A percentile compares a stretch with the other conserved stretches of the same genome.
Conservation (phyloP, 2,113 vertebrate genomes). For the Ibidorhyncha struthersii region DNA sequence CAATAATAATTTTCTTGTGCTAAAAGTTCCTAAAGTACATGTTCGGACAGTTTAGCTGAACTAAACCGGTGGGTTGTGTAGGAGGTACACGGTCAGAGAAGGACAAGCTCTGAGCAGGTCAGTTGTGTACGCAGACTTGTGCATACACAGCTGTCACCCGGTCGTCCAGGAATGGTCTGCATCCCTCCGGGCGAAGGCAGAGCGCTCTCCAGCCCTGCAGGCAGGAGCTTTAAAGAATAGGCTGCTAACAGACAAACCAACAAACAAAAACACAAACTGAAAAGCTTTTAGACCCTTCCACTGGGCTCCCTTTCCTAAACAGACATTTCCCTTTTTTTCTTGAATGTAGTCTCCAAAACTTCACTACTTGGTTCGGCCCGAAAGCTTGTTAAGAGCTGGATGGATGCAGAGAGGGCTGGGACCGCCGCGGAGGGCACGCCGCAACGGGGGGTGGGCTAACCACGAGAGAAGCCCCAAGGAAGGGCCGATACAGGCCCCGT, state of each 20-base stretch:
- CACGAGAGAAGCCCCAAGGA: background rate
- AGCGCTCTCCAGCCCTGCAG: background rate
- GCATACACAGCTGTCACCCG: background rate
- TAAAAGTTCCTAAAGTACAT: background rate
- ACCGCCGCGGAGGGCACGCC: rapidly evolving
- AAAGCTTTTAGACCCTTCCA: background rate
- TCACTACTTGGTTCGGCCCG: rapidly evolving
- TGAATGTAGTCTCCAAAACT: background rate
- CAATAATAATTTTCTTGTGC: background rate
- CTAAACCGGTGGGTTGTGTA: background rate
- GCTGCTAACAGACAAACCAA: background rate
- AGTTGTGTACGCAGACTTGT: background rate
- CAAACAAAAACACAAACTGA: no score
- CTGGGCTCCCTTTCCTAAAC: background rate
- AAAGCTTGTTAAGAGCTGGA: background rate
- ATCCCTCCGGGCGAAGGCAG: background rate
- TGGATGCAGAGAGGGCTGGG: no score
- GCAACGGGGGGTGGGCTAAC: rapidly evolving
- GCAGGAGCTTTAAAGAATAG: background rate
- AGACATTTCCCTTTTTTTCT: background rate
- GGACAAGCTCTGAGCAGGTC: background rate
- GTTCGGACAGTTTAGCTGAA: background rate
- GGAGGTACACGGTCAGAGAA: background rate
- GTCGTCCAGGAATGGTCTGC: background rate
- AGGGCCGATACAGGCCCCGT: rapidly evolving